Conservation (phyloP, 2,113 vertebrate genomes). For the Anguilla japonica region DNA sequence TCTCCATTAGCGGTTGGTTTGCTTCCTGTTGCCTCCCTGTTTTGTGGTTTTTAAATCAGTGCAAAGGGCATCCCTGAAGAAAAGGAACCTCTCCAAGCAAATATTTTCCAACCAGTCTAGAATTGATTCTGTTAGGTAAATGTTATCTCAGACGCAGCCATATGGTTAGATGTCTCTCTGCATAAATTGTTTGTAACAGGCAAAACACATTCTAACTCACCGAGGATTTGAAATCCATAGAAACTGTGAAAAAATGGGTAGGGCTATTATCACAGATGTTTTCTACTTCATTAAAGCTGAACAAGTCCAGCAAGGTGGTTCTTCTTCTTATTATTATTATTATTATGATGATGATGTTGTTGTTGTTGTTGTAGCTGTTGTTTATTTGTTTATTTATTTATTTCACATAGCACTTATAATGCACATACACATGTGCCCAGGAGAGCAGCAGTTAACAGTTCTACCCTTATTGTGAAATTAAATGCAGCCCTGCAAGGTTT, state of each 20-base stretch:
- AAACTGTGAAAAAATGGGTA: conserved; percentile 6
- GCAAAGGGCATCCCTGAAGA: neutral
- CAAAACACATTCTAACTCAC: conserved; percentile 16
- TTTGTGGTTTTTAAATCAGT: conserved; percentile 10
- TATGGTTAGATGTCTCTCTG: conserved; percentile 16
- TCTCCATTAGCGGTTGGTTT: conserved; percentile 39
- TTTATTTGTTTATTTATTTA: too few species aligned
- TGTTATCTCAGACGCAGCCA: neutral
- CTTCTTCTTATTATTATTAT: neutral
- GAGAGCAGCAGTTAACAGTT: too few species aligned
- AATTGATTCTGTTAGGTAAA: conserved; percentile 25
- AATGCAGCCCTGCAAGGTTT: too few species aligned
- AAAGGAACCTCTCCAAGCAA: neutral
- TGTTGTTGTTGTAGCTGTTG: too few species aligned
- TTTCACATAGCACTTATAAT: too few species aligned
- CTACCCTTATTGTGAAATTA: too few species aligned
- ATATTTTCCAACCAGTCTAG: conserved; percentile 1
- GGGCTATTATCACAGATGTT: neutral
- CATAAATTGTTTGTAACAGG: conserved; percentile 23
- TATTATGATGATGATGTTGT: neutral
- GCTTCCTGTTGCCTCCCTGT: conserved; percentile 23
- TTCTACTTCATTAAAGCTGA: neutral
- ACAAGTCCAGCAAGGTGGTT: neutral
- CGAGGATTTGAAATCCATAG: conserved; percentile 23
- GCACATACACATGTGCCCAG: too few species aligned